phyloP scores from a whole-genome alignment of 35 echinoderm and acorn worm genomes.

The Apostichopus japonicus region DNA sequence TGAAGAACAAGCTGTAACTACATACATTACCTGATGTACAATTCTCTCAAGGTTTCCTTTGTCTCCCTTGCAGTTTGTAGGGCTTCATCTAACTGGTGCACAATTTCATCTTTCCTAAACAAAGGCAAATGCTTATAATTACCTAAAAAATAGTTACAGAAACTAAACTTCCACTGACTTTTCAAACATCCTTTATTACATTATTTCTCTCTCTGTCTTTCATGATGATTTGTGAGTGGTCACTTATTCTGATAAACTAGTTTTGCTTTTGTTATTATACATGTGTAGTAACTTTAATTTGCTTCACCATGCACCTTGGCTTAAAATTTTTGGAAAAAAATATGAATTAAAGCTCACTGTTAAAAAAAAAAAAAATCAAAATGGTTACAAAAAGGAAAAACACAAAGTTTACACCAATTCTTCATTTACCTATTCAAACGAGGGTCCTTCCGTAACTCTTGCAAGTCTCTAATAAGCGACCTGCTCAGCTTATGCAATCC shows the following conservation, averaged over 20 bases:
- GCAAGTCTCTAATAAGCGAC: constrained; percentile 38
- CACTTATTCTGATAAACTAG: too few relatives aligned
- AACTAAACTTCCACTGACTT: too few relatives aligned
- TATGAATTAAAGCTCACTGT: too few relatives aligned
- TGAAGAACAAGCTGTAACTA: too few relatives aligned
- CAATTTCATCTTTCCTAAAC: constrained; percentile 25
- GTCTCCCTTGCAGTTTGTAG: constrained; percentile 43
- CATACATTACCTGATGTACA: constrained; percentile 19
- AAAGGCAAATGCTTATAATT: not conserved
- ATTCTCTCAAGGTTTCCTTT: constrained; percentile 45
- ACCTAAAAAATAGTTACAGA: too few relatives aligned
- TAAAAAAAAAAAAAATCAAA: not conserved
- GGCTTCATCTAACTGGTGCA: constrained; percentile 32
- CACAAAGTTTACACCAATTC: not conserved
- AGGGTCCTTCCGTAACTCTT: constrained; percentile 52
- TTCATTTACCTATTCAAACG: constrained; percentile 39
- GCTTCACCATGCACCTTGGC: too few relatives aligned
- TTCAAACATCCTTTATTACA: too few relatives aligned
- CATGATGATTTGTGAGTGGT: too few relatives aligned
- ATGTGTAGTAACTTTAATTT: too few relatives aligned
- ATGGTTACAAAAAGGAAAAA: not conserved
- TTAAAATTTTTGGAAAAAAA: too few relatives aligned
- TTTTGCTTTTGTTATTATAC: too few relatives aligned
- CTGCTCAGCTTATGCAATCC: constrained; percentile 21
- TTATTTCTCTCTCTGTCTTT: too few relatives aligned